These are phyloP conservation scores for Rhamnusium bicolor DNA, from an alignment of 2,888 invertebrate species.

Conservation along the genomic window DNA sequence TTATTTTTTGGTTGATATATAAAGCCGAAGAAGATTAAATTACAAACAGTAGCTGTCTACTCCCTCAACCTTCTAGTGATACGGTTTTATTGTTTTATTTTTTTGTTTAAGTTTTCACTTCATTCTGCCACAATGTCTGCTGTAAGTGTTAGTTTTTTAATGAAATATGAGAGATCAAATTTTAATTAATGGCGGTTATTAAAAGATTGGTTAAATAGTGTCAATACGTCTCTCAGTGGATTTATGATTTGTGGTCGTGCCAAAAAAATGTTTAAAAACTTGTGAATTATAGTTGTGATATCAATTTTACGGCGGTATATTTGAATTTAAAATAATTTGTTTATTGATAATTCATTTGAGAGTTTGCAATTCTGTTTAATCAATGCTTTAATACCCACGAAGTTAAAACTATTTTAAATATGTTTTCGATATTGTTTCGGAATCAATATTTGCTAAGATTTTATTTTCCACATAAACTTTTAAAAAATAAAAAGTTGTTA, in stretches of 20 bases:
- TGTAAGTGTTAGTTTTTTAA: conserved; percentile 43
- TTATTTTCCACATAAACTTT: too few species aligned
- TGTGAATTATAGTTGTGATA: conserved; percentile 8
- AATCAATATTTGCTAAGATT: too few species aligned
- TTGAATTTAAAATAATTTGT: not conserved
- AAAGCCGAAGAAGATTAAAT: conserved; percentile 49
- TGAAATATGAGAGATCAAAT: conserved; percentile 18
- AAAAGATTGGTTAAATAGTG: not conserved
- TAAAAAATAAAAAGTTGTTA: too few species aligned
- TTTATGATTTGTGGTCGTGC: conserved; percentile 15
- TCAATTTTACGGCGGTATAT: not conserved
- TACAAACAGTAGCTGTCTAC: conserved; percentile 47
- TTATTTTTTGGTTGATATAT: conserved; percentile 54
- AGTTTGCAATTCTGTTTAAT: not conserved
- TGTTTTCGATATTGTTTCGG: not conserved
- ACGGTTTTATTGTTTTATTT: conserved; percentile 24
- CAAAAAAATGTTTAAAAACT: conserved; percentile 9
- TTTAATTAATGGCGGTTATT: conserved; percentile 14
- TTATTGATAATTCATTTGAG: not conserved
- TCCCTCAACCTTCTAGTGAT: conserved; percentile 39
- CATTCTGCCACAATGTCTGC: conserved; percentile 46
- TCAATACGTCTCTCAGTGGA: conserved; percentile 8
- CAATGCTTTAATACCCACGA: not conserved
- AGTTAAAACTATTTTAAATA: not conserved
- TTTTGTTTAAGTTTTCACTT: conserved; percentile 17